A percentile compares a stretch with the other conserved stretches of the same genome.
phyloP scores from a whole-genome alignment of 2,113 vertebrate genomes.

The Halichoerus grypus region DNA sequence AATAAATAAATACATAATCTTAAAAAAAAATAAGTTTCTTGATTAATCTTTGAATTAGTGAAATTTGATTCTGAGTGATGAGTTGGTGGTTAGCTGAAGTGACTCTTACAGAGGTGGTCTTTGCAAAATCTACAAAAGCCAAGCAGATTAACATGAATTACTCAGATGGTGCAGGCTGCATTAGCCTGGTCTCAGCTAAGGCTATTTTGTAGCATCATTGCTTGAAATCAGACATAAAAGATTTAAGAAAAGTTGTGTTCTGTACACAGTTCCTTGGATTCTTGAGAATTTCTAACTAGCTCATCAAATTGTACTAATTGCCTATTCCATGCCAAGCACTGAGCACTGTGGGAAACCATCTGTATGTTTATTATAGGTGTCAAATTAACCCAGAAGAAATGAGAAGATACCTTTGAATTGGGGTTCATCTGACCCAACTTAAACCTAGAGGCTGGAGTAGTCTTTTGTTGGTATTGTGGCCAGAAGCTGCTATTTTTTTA shows the following conservation, averaged over 20 bases:
- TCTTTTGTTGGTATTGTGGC: not conserved
- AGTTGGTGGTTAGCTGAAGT: not conserved
- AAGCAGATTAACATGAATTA: not conserved
- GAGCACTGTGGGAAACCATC: not conserved
- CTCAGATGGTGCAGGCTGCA: not conserved
- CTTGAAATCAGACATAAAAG: not conserved
- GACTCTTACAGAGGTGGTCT: not conserved
- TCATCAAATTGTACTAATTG: not conserved
- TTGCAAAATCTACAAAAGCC: not conserved
- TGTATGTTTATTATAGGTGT: not conserved
- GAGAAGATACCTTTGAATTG: not conserved
- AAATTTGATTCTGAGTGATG: not conserved
- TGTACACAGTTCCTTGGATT: not conserved
- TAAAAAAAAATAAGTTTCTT: not conserved
- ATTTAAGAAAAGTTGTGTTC: not conserved
- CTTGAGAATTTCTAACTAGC: not conserved
- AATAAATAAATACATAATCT: too few relatives aligned
- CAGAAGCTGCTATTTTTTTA: not conserved
- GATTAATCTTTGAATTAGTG: not conserved
- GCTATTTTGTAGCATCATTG: not conserved
- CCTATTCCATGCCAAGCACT: not conserved
- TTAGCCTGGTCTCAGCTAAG: not conserved
- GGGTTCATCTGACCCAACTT: not conserved
- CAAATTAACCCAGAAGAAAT: slow-evolving; percentile 20
- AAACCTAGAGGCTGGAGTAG: not conserved